Conservation (phyloP, 53 echinoderm and acorn worm species). For the Astropecten irregularis region DNA sequence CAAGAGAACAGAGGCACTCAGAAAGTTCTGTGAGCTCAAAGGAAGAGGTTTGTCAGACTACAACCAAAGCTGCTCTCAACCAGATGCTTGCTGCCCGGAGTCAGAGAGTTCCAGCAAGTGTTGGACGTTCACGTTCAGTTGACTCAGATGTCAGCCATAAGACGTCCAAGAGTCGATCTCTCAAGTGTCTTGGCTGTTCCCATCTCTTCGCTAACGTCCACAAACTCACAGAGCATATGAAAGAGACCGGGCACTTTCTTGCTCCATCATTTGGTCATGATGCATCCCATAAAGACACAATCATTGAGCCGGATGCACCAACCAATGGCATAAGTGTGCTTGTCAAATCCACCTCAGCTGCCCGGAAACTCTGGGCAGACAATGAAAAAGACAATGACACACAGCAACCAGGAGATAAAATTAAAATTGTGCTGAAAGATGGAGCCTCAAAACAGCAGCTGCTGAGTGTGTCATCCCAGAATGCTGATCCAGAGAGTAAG, state of each 20-base stretch:
- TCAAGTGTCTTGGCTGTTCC: constrained; percentile 59
- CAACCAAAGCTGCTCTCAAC: constrained; percentile 56
- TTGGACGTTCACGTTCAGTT: constrained; percentile 25
- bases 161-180: constrained; percentile 50
- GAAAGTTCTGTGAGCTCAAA: constrained; percentile 38
- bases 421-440: constrained; percentile 43
- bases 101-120: constrained; percentile 2
- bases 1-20: constrained; percentile 27
- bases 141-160: constrained; percentile 31
- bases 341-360: constrained; percentile 64
- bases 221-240: constrained; percentile 67
- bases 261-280: constrained; percentile 48
- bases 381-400: background rate
- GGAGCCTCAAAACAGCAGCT: constrained; percentile 51
- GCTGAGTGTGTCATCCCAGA: constrained; percentile 32
- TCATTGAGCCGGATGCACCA: constrained; percentile 4
- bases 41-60: constrained; percentile 41
- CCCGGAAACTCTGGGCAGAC: constrained; percentile 70
- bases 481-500: constrained; percentile 27
- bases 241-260: constrained; percentile 65
- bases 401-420: constrained; percentile 46
- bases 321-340: constrained; percentile 24
- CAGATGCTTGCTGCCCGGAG: constrained; percentile 59
- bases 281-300: constrained; percentile 6
- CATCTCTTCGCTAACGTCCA: constrained; percentile 67